phyloP scores from a whole-genome alignment of 30 jellyfish, hydroid and myxozoan genomes.

The Aurelia sp. region DNA sequence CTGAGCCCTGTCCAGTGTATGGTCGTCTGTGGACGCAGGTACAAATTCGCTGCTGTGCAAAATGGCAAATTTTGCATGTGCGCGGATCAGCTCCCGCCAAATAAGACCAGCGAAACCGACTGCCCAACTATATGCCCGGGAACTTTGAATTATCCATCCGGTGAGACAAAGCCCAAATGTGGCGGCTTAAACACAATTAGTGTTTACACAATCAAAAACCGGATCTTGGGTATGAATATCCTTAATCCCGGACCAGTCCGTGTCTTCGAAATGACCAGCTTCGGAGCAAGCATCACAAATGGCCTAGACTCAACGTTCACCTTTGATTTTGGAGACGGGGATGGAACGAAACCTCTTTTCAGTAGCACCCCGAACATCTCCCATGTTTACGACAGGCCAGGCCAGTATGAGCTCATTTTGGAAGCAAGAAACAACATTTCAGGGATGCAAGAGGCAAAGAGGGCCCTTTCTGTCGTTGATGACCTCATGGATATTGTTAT shows the following conservation, averaged over 20 bases:
- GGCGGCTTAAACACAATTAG: constrained; percentile 91
- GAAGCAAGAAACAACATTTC: constrained; percentile 86
- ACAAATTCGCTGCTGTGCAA: constrained; percentile 90
- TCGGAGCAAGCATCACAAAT: constrained; percentile 58
- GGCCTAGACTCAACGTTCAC: constrained; percentile 57
- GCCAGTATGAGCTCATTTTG: constrained; percentile 61
- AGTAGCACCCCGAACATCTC: constrained; percentile 55
- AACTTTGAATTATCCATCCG: constrained; percentile 44
- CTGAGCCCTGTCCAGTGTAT: constrained; percentile 93
- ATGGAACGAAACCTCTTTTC: constrained; percentile 51
- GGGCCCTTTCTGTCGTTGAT: constrained; percentile 61
- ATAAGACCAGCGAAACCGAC: constrained; percentile 37
- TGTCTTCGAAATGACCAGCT: constrained; percentile 51
- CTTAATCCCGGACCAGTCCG: constrained; percentile 65
- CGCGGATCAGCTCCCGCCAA: constrained; percentile 60
- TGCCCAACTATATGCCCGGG: constrained; percentile 80
- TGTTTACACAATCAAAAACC: constrained; percentile 81
- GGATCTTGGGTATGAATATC: constrained; percentile 79
- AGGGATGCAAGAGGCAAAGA: constrained; percentile 51
- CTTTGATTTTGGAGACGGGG: constrained; percentile 77
- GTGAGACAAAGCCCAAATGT: constrained; percentile 67
- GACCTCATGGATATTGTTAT: constrained; percentile 40
- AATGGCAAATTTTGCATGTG: constrained; percentile 92
- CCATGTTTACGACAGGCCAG: constrained; percentile 82
- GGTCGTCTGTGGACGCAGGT: constrained; percentile 86